A percentile compares a stretch with the other conserved stretches of the same genome.
phyloP scores from a whole-genome alignment of 2,113 vertebrate species.

The Suncus etruscus region DNA sequence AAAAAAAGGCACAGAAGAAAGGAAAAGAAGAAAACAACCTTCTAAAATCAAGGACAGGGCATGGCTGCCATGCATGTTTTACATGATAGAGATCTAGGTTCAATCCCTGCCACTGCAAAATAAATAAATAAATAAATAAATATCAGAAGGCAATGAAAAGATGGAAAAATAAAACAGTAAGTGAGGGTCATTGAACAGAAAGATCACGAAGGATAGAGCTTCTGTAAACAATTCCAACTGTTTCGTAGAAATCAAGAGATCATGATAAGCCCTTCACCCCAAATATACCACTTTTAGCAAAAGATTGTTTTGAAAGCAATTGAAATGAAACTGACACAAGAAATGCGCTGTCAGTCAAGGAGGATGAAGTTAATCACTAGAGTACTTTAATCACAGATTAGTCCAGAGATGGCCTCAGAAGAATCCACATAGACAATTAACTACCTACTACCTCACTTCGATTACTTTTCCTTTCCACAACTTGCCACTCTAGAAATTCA shows the following conservation, averaged over 20 bases:
- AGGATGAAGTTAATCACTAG: background rate
- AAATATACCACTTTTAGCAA: background rate
- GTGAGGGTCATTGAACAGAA: background rate
- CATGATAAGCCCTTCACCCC: background rate
- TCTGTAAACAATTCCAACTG: background rate
- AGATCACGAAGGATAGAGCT: background rate
- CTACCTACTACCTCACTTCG: background rate
- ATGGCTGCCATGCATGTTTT: background rate
- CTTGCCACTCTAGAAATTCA: background rate
- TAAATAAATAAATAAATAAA: too few relatives aligned
- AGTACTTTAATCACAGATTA: background rate
- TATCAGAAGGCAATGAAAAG: slow-evolving; percentile 3
- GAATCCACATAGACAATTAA: background rate
- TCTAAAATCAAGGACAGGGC: slow-evolving; percentile 22
- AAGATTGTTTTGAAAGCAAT: background rate
- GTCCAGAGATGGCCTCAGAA: background rate
- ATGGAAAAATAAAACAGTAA: background rate
- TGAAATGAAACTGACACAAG: background rate
- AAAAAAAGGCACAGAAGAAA: slow-evolving; percentile 12
- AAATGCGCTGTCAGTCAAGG: background rate
- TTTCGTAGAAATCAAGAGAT: background rate
- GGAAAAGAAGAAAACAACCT: background rate
- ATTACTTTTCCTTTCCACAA: background rate
- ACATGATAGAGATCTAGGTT: too few relatives aligned
- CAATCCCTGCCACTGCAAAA: too few relatives aligned